phyloP scores from a whole-genome alignment of 2,797 vertebrate genomes.

The Micromesistius poutassou region DNA sequence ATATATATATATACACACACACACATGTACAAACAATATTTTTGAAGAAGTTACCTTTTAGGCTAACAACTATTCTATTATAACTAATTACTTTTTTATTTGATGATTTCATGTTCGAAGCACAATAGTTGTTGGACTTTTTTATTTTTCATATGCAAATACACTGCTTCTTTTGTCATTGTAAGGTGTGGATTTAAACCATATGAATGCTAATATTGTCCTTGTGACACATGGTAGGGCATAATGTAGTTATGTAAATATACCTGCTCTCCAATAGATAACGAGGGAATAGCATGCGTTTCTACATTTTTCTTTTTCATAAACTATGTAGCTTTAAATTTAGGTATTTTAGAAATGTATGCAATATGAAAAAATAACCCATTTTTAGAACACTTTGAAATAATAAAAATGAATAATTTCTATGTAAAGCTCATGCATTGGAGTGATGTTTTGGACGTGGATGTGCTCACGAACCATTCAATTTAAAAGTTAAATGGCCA shows the following conservation, averaged over 20 bases:
- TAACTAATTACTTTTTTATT: slow-evolving; percentile 73
- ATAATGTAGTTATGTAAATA: slow-evolving; percentile 57
- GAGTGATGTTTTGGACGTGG: background rate
- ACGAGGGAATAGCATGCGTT: slow-evolving; percentile 65
- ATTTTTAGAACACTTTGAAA: slow-evolving; percentile 66
- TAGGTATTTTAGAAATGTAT: slow-evolving; percentile 55
- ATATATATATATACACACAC: slow-evolving; percentile 4
- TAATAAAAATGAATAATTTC: slow-evolving; percentile 51
- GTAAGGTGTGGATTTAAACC: slow-evolving; percentile 56
- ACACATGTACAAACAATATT: background rate
- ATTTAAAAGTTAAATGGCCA: background rate
- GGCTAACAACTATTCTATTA: slow-evolving; percentile 48
- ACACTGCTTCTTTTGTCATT: slow-evolving; percentile 73
- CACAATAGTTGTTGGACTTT: slow-evolving; percentile 66
- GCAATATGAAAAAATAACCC: slow-evolving; percentile 50
- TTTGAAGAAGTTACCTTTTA: slow-evolving; percentile 77
- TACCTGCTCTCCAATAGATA: slow-evolving; percentile 56
- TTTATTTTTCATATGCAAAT: slow-evolving; percentile 69
- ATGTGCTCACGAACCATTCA: background rate
- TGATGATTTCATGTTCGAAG: slow-evolving; percentile 53
- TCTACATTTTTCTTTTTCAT: slow-evolving; percentile 79
- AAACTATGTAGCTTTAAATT: slow-evolving; percentile 62
- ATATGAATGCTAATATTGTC: slow-evolving; percentile 28
- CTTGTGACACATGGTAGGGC: slow-evolving; percentile 53
- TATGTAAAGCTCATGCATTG: slow-evolving; percentile 35